These are phyloP conservation scores for Anarhynchus alexandrinus DNA, from an alignment of 2,113 vertebrate genomes.

Conservation along the genomic window DNA sequence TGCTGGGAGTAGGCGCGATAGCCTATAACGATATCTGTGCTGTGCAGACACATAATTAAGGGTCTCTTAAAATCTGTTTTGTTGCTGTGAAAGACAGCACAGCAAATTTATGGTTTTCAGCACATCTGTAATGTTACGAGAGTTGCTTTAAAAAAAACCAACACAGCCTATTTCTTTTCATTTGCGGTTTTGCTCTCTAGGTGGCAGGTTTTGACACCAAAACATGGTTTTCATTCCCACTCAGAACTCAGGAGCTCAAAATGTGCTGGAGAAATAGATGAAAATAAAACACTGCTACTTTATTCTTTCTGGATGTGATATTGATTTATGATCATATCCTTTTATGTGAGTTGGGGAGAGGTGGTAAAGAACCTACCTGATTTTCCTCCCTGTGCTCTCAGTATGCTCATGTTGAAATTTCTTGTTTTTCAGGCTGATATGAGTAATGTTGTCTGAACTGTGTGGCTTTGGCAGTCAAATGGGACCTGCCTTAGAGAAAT, in stretches of 20 bases:
- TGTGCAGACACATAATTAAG: constrained; percentile 23
- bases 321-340: neutral
- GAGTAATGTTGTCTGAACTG: neutral
- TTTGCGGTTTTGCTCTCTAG: constrained; percentile 25
- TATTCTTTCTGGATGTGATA: neutral
- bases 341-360: neutral
- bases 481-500: neutral
- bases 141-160: neutral
- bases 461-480: neutral
- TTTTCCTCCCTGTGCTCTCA: neutral
- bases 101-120: neutral
- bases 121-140: neutral
- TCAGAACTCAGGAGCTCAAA: neutral
- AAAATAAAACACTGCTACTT: neutral
- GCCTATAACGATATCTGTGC: neutral
- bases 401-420: accelerated
- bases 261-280: neutral
- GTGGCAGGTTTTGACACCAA: constrained; percentile 46
- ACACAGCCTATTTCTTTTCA: neutral
- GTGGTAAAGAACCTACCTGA: neutral
- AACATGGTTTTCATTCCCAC: neutral
- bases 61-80: constrained; percentile 8
- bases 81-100: neutral
- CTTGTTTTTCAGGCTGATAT: neutral
- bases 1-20: neutral